Conservation (phyloP, 1,140 invertebrate species). For the Apis dorsata region DNA sequence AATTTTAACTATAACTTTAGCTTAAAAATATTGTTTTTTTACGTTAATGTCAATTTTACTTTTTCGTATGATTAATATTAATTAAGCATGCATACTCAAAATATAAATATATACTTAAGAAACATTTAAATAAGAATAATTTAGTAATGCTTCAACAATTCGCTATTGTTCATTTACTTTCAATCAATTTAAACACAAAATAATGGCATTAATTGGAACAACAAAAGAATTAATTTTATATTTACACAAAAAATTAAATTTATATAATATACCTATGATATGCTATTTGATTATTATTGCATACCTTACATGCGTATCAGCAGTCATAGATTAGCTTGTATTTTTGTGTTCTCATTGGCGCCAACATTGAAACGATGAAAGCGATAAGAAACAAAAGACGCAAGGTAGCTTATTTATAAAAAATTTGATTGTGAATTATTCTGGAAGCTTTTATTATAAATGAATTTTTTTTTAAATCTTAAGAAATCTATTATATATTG, state of each 20-base stretch:
- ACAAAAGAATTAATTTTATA: not conserved
- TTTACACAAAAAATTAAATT: not conserved
- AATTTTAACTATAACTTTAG: not conserved
- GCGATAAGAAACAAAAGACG: conserved; percentile 15
- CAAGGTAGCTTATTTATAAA: not conserved
- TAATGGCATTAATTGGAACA: not conserved
- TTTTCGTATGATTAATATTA: not conserved
- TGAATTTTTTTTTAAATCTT: not conserved
- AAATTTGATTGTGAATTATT: not conserved
- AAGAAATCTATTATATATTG: not conserved
- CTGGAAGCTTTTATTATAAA: not conserved
- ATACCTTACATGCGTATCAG: conserved; percentile 17
- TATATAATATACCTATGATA: not conserved
- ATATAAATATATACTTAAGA: not conserved
- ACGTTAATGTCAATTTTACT: no score
- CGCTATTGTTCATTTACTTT: no score
- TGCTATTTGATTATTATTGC: not conserved
- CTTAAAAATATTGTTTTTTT: not conserved
- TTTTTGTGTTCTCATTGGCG: conserved; percentile 36
- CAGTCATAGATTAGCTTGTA: conserved; percentile 1
- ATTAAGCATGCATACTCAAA: not conserved
- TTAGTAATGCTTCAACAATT: not conserved
- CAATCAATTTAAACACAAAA: not conserved
- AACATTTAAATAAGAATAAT: not conserved
- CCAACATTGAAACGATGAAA: conserved; percentile 15